Evolutionary conservation across 2,888 invertebrate genomes (phyloP), one percentile per base, ranked within the genome.

Genomic region (Pinctada fucata): DNA sequence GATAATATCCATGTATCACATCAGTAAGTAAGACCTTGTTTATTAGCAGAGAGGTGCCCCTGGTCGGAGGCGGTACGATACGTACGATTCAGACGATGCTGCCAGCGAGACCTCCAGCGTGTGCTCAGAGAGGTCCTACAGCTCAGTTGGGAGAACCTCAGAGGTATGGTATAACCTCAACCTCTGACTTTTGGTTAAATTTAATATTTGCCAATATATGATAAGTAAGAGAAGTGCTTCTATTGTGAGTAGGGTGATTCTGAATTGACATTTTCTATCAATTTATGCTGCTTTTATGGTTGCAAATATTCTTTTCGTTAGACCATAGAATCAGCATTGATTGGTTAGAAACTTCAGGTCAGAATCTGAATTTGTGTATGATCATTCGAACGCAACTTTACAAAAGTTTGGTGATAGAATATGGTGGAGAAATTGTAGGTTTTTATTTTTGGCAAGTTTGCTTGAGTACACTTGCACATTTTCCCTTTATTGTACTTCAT

Each of bases 21-120:
- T 31, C 31, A 31, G 31, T 31, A 31, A 31, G 31, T 31, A 31
- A 31, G 31, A 31, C 31, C 31, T 73, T 47, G n/a, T 73, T 8
- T 16, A n/a, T 2, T 51, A 68, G 68, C 68, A 72, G 45, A 72
- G 52, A 72, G 50, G 58, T 68, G 84, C 86, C 10, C 47, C 51
- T 68, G 84, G 86, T 10, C 79, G 85, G 47, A 86, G 86, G 75
- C 84, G 89, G 0, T 88, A 80, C 63, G 89, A 90, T 51, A 84
- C 83, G 49, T 90, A 92, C 72, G 92, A 92, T 72, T 90, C 90
- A 4, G 92, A 92, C 83, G 93, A 93, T 79, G 91, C 89, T 72
- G 90, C 90, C 73, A 92, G 97, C 6, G 98, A 99, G 92, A 98
- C 97, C 0, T 98, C 98, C 71, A 98, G 97, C 90, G 96, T 99